phyloP scores from a whole-genome alignment of 2,888 invertebrate genomes.

The Sarcophaga subvicina region DNA sequence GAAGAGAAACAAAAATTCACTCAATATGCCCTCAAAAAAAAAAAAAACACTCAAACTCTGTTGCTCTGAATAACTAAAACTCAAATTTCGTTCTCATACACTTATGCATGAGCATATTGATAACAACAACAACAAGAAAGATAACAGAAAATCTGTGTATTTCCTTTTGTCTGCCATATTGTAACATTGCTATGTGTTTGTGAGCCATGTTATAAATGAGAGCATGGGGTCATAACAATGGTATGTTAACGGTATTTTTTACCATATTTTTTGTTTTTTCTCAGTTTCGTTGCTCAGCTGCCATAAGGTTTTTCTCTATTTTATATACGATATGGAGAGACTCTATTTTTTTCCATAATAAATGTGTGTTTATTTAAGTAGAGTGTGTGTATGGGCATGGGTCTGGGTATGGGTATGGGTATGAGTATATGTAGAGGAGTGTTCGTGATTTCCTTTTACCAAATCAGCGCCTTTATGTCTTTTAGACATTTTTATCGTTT shows the following conservation, averaged over 20 bases:
- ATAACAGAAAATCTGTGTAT: slow-evolving; percentile 49
- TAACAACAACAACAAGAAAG: slow-evolving; percentile 13
- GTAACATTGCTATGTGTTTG: slow-evolving; percentile 30
- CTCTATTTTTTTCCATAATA: background rate
- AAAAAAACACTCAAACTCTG: background rate
- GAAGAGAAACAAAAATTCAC: no score
- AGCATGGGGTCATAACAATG: slow-evolving; percentile 25
- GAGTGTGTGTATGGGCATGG: background rate
- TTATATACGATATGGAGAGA: background rate
- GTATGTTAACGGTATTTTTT: slow-evolving; percentile 48
- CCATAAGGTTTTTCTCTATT: slow-evolving; percentile 58
- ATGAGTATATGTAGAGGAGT: background rate
- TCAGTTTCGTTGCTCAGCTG: slow-evolving; percentile 8
- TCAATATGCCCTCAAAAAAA: background rate
- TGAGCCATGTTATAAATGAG: slow-evolving; percentile 38
- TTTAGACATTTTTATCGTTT: slow-evolving; percentile 81
- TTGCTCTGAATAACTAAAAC: background rate
- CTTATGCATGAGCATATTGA: slow-evolving; percentile 2
- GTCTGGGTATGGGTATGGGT: background rate
- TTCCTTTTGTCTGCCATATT: slow-evolving; percentile 59
- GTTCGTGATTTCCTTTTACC: slow-evolving; percentile 29
- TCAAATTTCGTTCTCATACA: background rate
- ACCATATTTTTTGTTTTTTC: slow-evolving; percentile 4
- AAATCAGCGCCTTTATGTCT: slow-evolving; percentile 72
- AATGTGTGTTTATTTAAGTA: slow-evolving; percentile 15